phyloP scores from a whole-genome alignment of 2,113 vertebrate species.

The Rallus limicola region DNA sequence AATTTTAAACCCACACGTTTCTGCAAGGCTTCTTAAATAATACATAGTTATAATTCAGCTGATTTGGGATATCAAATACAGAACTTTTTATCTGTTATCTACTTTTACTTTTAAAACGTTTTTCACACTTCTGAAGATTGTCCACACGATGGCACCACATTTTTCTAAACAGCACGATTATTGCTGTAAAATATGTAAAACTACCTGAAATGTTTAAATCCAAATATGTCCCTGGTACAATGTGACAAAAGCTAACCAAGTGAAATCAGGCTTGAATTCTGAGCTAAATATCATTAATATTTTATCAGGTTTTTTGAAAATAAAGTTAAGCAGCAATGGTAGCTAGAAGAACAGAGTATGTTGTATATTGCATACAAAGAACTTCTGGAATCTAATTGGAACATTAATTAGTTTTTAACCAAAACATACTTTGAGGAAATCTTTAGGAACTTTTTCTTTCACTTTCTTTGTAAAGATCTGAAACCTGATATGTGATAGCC shows the following conservation, averaged over 20 bases:
- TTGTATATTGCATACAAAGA: not conserved
- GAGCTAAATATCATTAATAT: not conserved
- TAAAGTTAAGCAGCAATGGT: not conserved
- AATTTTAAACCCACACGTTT: not conserved
- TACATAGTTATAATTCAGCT: not conserved
- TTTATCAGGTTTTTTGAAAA: not conserved
- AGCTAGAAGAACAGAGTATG: accelerated
- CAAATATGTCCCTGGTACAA: not conserved
- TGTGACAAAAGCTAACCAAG: not conserved
- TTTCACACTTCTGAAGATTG: not conserved
- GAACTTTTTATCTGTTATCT: not conserved
- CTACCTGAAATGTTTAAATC: not conserved
- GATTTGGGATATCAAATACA: accelerated
- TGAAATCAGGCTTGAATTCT: not conserved
- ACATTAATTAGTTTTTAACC: not conserved
- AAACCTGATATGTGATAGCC: not conserved
- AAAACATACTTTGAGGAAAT: not conserved
- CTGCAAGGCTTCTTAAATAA: not conserved
- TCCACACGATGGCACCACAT: slow-evolving; percentile 61
- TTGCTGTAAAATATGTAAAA: not conserved
- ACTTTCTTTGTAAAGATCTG: not conserved
- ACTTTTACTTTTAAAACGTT: not conserved
- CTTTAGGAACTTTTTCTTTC: not conserved
- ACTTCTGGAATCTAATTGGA: not conserved
- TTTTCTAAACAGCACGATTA: not conserved